These are phyloP conservation scores for Melanostoma scalare DNA, from an alignment of 2,888 invertebrate genomes.

Conservation along the genomic window DNA sequence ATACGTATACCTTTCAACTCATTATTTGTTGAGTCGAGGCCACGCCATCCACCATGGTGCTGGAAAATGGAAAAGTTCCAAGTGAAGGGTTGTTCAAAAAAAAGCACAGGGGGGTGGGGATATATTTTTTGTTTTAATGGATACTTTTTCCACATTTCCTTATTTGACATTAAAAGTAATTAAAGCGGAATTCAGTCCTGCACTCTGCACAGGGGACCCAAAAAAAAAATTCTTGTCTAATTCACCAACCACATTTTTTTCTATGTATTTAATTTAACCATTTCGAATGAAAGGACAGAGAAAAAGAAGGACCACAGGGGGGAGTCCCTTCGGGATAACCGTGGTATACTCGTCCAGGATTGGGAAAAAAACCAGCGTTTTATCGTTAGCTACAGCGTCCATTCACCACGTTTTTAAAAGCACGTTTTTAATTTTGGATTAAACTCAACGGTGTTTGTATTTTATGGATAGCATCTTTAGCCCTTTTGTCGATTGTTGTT, in stretches of 20 bases:
- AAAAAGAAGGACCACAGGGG: not conserved
- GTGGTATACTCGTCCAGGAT: slow-evolving; percentile 10
- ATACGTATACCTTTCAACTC: slow-evolving; percentile 51
- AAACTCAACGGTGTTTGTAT: slow-evolving; percentile 50
- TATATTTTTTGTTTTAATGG: not conserved
- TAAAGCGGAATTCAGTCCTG: slow-evolving; percentile 64
- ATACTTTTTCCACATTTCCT: slow-evolving; percentile 54
- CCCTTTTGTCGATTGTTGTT: not conserved
- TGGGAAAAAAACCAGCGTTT: slow-evolving; percentile 25
- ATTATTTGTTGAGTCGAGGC: slow-evolving; percentile 32
- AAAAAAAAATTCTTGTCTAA: slow-evolving; percentile 38
- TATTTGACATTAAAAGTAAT: slow-evolving; percentile 68
- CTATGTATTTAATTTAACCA: not conserved
- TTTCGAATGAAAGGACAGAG: not conserved
- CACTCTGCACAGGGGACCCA: slow-evolving; percentile 21
- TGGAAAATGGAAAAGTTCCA: too few species aligned
- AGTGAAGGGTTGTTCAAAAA: slow-evolving; percentile 44
- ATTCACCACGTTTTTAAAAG: slow-evolving; percentile 25
- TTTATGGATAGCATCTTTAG: slow-evolving; percentile 48
- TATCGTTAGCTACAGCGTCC: slow-evolving; percentile 3
- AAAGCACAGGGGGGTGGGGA: not conserved
- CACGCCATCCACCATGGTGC: too few species aligned
- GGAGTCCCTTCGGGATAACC: slow-evolving; percentile 43
- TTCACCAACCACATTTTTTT: slow-evolving; percentile 60
- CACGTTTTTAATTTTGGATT: slow-evolving; percentile 72